Evolutionary conservation across 2,797 vertebrate species (phyloP).

Genomic region (Sylvia borin): DNA sequence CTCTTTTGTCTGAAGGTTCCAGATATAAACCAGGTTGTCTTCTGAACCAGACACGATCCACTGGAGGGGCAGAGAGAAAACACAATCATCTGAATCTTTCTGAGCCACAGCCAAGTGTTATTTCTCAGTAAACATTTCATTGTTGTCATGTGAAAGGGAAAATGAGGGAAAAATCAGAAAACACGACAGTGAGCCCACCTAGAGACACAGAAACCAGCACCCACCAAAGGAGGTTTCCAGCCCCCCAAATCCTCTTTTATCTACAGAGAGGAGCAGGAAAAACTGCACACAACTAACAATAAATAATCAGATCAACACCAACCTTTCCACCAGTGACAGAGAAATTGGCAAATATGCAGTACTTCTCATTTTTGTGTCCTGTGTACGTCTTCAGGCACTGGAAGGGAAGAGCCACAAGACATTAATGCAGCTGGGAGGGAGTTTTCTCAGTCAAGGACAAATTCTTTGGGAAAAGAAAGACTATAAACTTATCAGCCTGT

Average conservation of each 20-base stretch:
- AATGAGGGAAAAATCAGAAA: background rate
- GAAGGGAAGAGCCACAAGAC: background rate
- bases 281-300: rapidly evolving
- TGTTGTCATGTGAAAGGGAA: background rate
- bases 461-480: background rate
- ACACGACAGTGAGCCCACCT: background rate
- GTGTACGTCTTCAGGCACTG: conserved; percentile 99
- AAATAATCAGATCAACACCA: background rate
- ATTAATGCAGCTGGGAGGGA: background rate
- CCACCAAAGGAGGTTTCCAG: background rate
- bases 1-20: conserved; percentile 99
- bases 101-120: background rate
- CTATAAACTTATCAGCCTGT: background rate
- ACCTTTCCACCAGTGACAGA: conserved; percentile 99
- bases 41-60: conserved; percentile 99
- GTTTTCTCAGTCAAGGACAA: background rate
- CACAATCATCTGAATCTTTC: background rate
- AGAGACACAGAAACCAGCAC: background rate
- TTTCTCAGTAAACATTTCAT: background rate
- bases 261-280: background rate
- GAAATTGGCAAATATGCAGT: conserved; percentile 99
- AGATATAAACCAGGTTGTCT: conserved; percentile 98
- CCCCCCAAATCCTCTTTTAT: background rate
- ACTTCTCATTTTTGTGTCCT: conserved; percentile 98
- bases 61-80: conserved; percentile 67